These are phyloP conservation scores for Drosophila paracracens DNA, from an alignment of 2,888 invertebrate genomes.

Conservation along the genomic window DNA sequence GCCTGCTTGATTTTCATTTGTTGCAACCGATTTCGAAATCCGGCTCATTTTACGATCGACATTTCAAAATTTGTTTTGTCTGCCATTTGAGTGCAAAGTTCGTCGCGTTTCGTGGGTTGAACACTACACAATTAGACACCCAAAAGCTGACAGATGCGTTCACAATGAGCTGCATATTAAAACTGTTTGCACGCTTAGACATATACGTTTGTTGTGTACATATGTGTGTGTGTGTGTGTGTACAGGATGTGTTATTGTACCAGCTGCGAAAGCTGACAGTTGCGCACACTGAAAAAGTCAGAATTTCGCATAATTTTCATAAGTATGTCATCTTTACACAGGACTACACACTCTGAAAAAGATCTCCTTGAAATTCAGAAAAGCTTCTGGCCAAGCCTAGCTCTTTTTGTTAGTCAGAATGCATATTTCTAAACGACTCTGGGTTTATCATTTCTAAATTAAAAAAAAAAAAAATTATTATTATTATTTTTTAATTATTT, in stretches of 20 bases:
- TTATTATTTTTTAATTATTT: background rate
- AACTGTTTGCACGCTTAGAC: background rate
- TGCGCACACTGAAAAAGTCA: conserved; percentile 2
- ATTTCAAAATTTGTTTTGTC: conserved; percentile 40
- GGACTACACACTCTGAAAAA: background rate
- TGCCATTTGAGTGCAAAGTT: conserved; percentile 21
- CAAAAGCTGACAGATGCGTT: conserved; percentile 5
- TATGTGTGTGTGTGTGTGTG: background rate
- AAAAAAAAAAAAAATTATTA: background rate
- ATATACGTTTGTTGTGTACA: background rate
- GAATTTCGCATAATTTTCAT: conserved; percentile 19
- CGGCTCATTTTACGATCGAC: conserved; percentile 1
- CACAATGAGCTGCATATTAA: conserved; percentile 7
- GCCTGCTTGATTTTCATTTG: conserved; percentile 9
- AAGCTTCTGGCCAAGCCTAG: background rate
- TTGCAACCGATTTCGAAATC: conserved; percentile 2
- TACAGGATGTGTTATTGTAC: background rate
- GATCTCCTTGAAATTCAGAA: background rate
- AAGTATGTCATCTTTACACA: background rate
- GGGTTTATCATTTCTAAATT: background rate
- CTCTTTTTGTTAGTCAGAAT: background rate
- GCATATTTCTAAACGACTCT: background rate
- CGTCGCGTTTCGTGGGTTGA: conserved; percentile 7
- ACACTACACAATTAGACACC: background rate
- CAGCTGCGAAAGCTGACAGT: conserved; percentile 27